Evolutionary conservation across 2,797 vertebrate species (phyloP).

Genomic region (Acrossocheilus wenchowensis): DNA sequence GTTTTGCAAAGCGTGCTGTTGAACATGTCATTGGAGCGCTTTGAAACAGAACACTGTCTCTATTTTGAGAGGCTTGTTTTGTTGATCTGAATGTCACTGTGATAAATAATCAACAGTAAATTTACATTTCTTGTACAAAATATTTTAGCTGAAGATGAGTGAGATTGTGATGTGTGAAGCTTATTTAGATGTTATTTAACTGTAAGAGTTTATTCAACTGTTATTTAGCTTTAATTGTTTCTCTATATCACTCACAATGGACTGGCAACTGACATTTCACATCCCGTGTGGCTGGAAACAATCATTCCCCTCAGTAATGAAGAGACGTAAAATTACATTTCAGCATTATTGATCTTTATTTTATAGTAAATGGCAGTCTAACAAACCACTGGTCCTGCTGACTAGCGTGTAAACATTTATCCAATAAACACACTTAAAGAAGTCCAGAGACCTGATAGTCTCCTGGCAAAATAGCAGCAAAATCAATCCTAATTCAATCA

Average conservation of each 20-base stretch:
- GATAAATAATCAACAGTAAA: neutral
- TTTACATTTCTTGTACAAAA: neutral
- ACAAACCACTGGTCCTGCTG: constrained; percentile 73
- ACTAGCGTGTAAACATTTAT: constrained; percentile 75
- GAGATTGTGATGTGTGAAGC: neutral
- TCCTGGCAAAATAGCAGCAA: constrained; percentile 79
- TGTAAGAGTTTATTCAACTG: neutral
- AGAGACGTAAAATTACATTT: constrained; percentile 73
- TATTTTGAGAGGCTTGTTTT: constrained; percentile 3
- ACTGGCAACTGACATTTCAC: constrained; percentile 67
- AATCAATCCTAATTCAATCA: constrained; percentile 95
- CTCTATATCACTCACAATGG: constrained; percentile 30
- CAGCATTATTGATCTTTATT: constrained; percentile 80
- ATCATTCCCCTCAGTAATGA: constrained; percentile 73
- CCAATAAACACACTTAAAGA: constrained; percentile 84
- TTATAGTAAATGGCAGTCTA: constrained; percentile 83
- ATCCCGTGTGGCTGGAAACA: constrained; percentile 71
- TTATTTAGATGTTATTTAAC: neutral
- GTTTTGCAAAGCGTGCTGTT: constrained; percentile 41
- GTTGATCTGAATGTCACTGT: neutral
- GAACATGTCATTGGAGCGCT: constrained; percentile 56
- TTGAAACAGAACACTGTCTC: constrained; percentile 45
- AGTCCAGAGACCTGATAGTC: constrained; percentile 83
- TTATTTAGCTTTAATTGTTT: constrained; percentile 26
- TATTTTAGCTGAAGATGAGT: neutral